Evolutionary conservation across 2,888 invertebrate genomes (phyloP), one percentile per base, ranked within the genome.

Genomic region (Yponomeuta cagnagella): DNA sequence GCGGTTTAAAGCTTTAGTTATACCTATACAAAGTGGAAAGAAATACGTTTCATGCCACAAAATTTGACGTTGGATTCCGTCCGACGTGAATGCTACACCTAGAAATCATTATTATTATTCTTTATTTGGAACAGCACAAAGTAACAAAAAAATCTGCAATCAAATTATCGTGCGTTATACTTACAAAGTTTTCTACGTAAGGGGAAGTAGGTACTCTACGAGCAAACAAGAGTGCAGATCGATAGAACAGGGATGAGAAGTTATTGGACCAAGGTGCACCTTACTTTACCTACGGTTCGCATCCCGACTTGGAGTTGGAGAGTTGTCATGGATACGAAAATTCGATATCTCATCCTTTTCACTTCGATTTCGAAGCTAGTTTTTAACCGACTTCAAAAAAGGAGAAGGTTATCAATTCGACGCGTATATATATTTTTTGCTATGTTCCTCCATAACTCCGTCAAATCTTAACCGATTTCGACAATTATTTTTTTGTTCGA

Each of bases 221-320:
- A 58, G 15, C 15, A 12, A 58, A 15, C 52, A 58, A 58, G 52
- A 15, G 52, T 15, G 15, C 52, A 58, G 69, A 69, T 69, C 69
- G 69, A 69, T 69, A 69, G 15, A 23, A 63, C 69, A 69, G 63
- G 10, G 68, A 30, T 30, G 52, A 37, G 63, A 68, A 30, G 30
- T 37, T 33, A 10, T 23, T 63, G 63, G 33, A 63, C n/a, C n/a
- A 2, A 33, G 43, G 43, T 10, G 67, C 67, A 65, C 65, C 65
- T 65, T 65, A 8, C 15, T 3, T 58, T 4, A 23, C 31, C 65
- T 15, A 23, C 31, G 8, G 33, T 10, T 65, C 65, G 10, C 31
- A 65, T 33, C 31, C 30, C 10, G 65, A 65, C 65, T 65, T 65
- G 10, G 31, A 9, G n/a, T 33, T 30, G 8, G 23, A 10, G 65